phyloP scores from a whole-genome alignment of 2,888 invertebrate genomes.

The Drosophila formosana region DNA sequence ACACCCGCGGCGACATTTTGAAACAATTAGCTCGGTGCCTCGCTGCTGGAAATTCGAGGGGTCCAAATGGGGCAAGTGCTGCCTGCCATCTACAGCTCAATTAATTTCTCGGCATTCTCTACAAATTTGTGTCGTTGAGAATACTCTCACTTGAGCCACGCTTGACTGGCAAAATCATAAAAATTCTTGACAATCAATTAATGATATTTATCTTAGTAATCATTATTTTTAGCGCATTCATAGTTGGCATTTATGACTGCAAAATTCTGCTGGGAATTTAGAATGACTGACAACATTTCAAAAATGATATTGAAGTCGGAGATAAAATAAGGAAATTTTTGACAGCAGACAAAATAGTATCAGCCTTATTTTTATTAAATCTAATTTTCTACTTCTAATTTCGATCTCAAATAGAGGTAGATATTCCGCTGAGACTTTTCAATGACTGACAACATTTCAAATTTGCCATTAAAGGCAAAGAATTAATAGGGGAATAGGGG shows the following conservation, averaged over 20 bases:
- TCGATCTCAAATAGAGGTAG: too few relatives aligned
- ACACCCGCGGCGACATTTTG: slow-evolving; percentile 74
- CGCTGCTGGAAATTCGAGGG: slow-evolving; percentile 42
- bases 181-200: slow-evolving; percentile 8
- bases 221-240: slow-evolving; percentile 46
- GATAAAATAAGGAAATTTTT: too few relatives aligned
- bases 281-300: slow-evolving; percentile 30
- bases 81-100: slow-evolving; percentile 42
- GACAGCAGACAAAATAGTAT: neutral
- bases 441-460: slow-evolving; percentile 21
- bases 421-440: neutral
- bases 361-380: neutral
- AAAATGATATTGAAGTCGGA: too few relatives aligned
- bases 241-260: neutral
- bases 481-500: neutral
- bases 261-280: slow-evolving; percentile 12
- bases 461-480: neutral
- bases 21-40: slow-evolving; percentile 67
- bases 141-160: neutral
- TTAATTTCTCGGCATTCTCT: slow-evolving; percentile 54
- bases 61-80: slow-evolving; percentile 50
- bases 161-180: neutral
- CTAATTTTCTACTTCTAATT: neutral
- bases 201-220: slow-evolving; percentile 15
- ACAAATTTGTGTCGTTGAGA: slow-evolving; percentile 66